Base-by-base conservation (phyloP, 2,113 vertebrate genomes). In the Gorsachius goisagi region DNA sequence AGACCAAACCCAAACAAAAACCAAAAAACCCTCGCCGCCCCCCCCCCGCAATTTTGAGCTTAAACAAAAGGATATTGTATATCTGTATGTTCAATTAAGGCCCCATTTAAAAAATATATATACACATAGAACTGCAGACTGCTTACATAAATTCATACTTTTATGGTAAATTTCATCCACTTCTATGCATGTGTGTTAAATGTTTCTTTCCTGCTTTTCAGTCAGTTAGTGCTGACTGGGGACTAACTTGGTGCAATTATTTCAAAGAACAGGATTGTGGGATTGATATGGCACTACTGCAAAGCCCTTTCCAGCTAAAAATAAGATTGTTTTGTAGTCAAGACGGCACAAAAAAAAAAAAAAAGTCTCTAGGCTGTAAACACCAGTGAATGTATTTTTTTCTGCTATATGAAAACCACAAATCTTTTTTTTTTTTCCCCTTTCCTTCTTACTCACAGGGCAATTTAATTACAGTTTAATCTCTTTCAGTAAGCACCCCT, bases 401-500 rank as follows among this genome's bases (percentile, higher is more conserved):
- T 97, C 94, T 97, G 91, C 95, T 97, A 98, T 98, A 98, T 97
- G 97, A 98, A 98, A 98, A 98, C 97, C 97, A 97, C 97, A 98
- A 92, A 90, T 98, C 97, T 97, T 97, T 95, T 85, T 97, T 97
- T 95, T 85, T 89, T 83, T 74, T 28, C 5, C 37, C 76, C 49
- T 11, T 95, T 88, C 95, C 93, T 97, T 95, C 93, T 97, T 97
- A 97, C 96, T 98, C 95, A 97, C 30, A 95, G 94, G 41, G 79
- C 84, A 97, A 91, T 97, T 98, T 98, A 98, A 98, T 98, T 98
- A 97, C 96, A 98, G 97, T 97, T 98, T 98, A 98, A 98, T 98
- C 98, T 98, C 93, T 98, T 96, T 97, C 96, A 95, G 96, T 88
- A 96, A 97, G 97, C 74, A 97, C 95, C 96, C 96, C 94, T 96